phyloP scores from a whole-genome alignment of 2,797 vertebrate genomes.

The Tarsius wallacei region DNA sequence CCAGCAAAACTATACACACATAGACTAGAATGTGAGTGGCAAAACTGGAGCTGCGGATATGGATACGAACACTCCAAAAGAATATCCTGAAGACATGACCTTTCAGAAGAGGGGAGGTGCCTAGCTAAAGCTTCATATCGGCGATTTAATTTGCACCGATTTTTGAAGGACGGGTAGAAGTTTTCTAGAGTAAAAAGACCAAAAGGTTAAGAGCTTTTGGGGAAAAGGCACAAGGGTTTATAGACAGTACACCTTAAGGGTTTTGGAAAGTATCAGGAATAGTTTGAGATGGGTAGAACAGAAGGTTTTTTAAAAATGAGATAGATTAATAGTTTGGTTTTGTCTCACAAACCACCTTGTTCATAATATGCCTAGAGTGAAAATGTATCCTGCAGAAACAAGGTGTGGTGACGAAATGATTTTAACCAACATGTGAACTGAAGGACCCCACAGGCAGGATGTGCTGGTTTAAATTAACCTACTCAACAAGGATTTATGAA shows the following conservation, averaged over 20 bases:
- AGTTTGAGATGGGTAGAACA: background rate
- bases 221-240: background rate
- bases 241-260: background rate
- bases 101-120: background rate
- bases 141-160: background rate
- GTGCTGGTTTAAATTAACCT: background rate
- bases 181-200: background rate
- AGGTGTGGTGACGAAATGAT: background rate
- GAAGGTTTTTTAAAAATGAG: background rate
- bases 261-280: background rate
- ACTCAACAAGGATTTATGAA: background rate
- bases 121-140: background rate
- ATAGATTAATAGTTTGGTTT: background rate
- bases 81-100: background rate
- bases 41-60: background rate
- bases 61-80: background rate
- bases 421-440: background rate
- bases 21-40: background rate
- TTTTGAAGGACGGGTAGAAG: background rate
- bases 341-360: background rate
- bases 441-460: background rate
- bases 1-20: background rate
- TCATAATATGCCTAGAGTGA: background rate
- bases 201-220: background rate
- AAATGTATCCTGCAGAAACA: background rate